Evolutionary conservation across 2,797 vertebrate species (phyloP).

Genomic region (Fringilla coelebs): DNA sequence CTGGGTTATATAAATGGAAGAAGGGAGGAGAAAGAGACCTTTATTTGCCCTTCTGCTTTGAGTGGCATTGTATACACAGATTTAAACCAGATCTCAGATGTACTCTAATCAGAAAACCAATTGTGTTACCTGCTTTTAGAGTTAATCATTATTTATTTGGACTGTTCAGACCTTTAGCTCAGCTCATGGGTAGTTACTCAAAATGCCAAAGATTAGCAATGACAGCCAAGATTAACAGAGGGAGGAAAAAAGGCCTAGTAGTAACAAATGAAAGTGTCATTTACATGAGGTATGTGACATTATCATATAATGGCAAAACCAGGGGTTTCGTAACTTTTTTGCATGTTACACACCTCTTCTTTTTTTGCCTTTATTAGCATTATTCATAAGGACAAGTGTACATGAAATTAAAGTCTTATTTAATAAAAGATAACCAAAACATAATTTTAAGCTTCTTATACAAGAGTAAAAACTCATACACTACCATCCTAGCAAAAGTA

Average conservation of each 20-base stretch:
- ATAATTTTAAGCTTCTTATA: neutral
- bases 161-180: neutral
- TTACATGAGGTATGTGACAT: neutral
- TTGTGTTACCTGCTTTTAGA: neutral
- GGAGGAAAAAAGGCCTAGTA: neutral
- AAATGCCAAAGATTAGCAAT: neutral
- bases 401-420: neutral
- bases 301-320: neutral
- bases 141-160: neutral
- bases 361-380: neutral
- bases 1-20: neutral
- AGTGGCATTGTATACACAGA: neutral
- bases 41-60: neutral
- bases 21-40: neutral
- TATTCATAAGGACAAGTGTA: neutral
- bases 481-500: neutral
- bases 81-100: neutral
- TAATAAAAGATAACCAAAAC: neutral
- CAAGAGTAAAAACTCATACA: neutral
- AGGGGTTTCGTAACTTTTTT: neutral
- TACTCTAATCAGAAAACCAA: neutral
- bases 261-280: neutral
- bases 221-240: neutral
- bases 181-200: neutral
- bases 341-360: neutral